Conservation (phyloP, 1,140 invertebrate species). For the Alviniconcha marisindica region DNA sequence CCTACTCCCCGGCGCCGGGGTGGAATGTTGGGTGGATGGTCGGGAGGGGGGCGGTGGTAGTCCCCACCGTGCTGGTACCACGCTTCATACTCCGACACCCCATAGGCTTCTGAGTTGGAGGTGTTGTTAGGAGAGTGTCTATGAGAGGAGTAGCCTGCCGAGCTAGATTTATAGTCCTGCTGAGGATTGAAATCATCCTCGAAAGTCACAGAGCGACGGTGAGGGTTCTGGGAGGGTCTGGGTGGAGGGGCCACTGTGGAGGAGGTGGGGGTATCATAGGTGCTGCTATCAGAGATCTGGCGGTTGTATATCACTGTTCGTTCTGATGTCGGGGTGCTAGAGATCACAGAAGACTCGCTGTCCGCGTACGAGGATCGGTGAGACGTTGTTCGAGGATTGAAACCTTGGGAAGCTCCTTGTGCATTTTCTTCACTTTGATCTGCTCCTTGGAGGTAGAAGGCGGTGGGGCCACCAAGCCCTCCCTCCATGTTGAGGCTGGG, state of each 20-base stretch:
- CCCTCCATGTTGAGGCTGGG: slow-evolving; percentile 79
- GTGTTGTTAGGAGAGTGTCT: slow-evolving; percentile 84
- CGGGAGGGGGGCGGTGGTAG: slow-evolving; percentile 8
- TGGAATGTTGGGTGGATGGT: slow-evolving; percentile 42
- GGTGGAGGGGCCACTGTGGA: slow-evolving; percentile 31
- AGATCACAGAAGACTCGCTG: slow-evolving; percentile 62
- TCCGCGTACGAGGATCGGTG: slow-evolving; percentile 60
- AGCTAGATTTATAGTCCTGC: slow-evolving; percentile 56
- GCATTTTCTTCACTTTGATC: slow-evolving; percentile 8
- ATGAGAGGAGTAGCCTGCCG: slow-evolving; percentile 75
- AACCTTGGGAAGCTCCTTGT: slow-evolving; percentile 14
- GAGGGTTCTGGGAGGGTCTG: slow-evolving; percentile 60
- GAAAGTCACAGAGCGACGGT: slow-evolving; percentile 73
- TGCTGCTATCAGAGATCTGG: slow-evolving; percentile 71
- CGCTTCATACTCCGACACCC: slow-evolving; percentile 39
- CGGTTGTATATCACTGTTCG: slow-evolving; percentile 53
- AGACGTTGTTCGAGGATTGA: slow-evolving; percentile 46
- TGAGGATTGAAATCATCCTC: slow-evolving; percentile 69
- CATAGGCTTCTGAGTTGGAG: slow-evolving; percentile 80
- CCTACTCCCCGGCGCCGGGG: slow-evolving; percentile 75
- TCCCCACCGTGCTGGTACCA: slow-evolving; percentile 29
- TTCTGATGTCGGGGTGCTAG: slow-evolving; percentile 48
- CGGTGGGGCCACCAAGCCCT: slow-evolving; percentile 44
- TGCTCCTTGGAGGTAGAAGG: not conserved
- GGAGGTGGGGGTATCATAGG: slow-evolving; percentile 68